Evolutionary conservation across 2,888 invertebrate species (phyloP), one percentile per base, ranked within the genome.

Genomic region (Drosophila mettleri): DNA sequence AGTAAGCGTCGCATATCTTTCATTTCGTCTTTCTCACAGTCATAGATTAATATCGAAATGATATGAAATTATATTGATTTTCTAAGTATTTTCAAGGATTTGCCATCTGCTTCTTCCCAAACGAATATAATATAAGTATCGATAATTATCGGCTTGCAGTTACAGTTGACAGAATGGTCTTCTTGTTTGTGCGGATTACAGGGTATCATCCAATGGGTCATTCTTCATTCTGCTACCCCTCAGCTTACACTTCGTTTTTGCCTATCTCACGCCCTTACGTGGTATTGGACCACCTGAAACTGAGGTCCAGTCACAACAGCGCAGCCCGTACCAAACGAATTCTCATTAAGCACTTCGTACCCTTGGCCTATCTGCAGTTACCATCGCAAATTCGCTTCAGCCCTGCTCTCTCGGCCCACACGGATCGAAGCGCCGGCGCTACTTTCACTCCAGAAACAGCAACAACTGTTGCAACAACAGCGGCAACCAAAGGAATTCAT

Each of bases 201-300:
- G 54, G 43, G 33, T 24, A 43, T 18, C 18, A 18, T 1, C 14
- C 2, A 9, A 18, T 43, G 14, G 9, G 2, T 3, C 6, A 43
- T 2, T 0, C 33, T 16, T 4, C n/a, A n/a, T 3, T 8, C 5
- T 3, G 12, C 22, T 1, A 9, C 33, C 3, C 24, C 9, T 20
- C 22, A 53, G 3, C 18, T 27, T 16, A 3, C 2, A 3, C 2
- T 29, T 31, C 2, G 24, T 65, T 27, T 43, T 60, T 52, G 66
- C 81, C 86, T 86, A 88, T 81, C 81, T 65, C 62, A 77, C 63
- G 78, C 62, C 68, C 57, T 65, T 74, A 53, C 46, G 46, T 41
- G 69, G 63, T 36, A 60, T 57, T 60, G 78, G 82, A 84, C 89
- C 87, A 82, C 87, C 82, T 70, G 63, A 70, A 73, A 72, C 48